Conservation (phyloP, 2,888 invertebrate species). For the Alentia gelatinosa region DNA sequence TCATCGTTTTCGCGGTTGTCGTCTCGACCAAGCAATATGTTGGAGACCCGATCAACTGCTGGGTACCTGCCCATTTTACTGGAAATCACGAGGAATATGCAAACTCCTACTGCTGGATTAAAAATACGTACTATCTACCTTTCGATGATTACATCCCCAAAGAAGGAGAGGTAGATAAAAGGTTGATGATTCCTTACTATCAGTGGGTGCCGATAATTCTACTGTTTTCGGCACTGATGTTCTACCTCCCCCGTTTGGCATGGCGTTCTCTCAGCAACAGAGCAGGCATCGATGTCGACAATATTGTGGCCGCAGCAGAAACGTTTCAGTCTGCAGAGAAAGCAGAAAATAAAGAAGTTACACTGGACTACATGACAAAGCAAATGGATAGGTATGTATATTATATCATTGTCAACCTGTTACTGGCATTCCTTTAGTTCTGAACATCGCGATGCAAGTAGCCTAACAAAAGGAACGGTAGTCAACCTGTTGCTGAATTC, state of each 20-base stretch:
- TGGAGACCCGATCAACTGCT: conserved; percentile 68
- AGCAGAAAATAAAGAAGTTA: conserved; percentile 62
- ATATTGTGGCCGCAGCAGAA: conserved; percentile 68
- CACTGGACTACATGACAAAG: conserved; percentile 65
- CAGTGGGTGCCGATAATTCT: conserved; percentile 69
- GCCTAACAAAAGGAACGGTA: no score
- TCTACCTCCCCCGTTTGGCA: conserved; percentile 64
- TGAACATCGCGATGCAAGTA: no score
- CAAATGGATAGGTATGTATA: conserved; percentile 67
- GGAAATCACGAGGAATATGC: conserved; percentile 66
- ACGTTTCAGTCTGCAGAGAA: conserved; percentile 66
- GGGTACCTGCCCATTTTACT: conserved; percentile 68
- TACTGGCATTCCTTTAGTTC: no score
- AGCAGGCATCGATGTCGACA: conserved; percentile 68
- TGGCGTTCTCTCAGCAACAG: conserved; percentile 64
- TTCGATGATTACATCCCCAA: conserved; percentile 69
- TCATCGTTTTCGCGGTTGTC: conserved; percentile 66
- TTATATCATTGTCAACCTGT: no score
- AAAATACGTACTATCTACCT: conserved; percentile 68
- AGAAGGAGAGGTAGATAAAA: conserved; percentile 65
- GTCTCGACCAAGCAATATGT: conserved; percentile 67
- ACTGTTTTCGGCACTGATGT: conserved; percentile 65
- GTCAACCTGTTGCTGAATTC: no score
- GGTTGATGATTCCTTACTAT: conserved; percentile 68
- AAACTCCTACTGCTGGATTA: conserved; percentile 69